phyloP scores from a whole-genome alignment of 2,113 vertebrate genomes.

The Tragelaphus scriptus region DNA sequence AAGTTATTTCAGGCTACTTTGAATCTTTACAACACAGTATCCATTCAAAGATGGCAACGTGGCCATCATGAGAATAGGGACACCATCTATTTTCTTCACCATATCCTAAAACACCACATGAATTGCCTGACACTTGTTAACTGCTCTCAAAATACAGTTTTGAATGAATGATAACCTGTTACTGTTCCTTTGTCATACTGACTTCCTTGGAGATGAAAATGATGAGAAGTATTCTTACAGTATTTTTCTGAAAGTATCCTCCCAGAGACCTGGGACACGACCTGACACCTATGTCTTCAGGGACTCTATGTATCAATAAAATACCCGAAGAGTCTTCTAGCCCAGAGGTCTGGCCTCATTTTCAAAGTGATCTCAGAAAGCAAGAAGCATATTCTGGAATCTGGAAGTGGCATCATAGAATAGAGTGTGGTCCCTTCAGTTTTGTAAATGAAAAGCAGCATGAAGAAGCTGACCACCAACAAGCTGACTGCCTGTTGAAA shows the following conservation, averaged over 20 bases:
- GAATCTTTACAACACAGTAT: not conserved
- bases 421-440: not conserved
- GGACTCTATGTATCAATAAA: not conserved
- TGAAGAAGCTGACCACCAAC: not conserved
- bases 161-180: not conserved
- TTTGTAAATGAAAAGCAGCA: not conserved
- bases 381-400: not conserved
- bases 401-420: not conserved
- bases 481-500: not conserved
- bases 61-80: not conserved
- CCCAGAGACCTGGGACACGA: not conserved
- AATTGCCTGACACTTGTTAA: not conserved
- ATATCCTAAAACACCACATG: not conserved
- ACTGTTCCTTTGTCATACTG: not conserved
- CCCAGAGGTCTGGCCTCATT: not conserved
- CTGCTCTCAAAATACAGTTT: not conserved
- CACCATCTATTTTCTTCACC: not conserved
- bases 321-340: not conserved
- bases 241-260: not conserved
- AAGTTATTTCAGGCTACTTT: not conserved
- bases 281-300: not conserved
- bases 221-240: not conserved
- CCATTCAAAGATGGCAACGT: not conserved
- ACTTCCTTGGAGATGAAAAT: not conserved
- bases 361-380: not conserved